Evolutionary conservation across 2,113 vertebrate genomes (phyloP).

Genomic region (Progne subis): DNA sequence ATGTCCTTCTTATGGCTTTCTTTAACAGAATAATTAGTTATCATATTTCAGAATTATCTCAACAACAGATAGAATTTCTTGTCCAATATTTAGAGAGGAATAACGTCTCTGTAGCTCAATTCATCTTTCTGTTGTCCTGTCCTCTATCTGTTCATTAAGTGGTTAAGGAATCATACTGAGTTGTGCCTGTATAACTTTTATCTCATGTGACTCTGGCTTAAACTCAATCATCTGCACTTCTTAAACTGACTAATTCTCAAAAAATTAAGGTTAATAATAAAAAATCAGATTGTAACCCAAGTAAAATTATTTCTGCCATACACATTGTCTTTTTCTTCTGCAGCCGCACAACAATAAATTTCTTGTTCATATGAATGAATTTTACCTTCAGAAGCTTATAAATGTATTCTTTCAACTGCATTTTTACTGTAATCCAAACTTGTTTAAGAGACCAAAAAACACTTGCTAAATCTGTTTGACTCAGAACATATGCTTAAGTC

Average conservation of each 20-base stretch:
- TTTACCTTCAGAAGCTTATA: neutral
- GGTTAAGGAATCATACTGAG: neutral
- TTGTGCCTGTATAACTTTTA: neutral
- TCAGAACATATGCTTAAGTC: neutral
- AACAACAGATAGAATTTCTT: neutral
- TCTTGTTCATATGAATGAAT: neutral
- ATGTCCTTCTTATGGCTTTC: neutral
- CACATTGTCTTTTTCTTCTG: neutral
- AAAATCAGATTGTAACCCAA: neutral
- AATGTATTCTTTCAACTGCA: neutral
- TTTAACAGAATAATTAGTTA: neutral
- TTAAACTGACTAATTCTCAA: neutral
- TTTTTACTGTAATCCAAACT: neutral
- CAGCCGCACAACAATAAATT: neutral
- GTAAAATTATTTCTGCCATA: neutral
- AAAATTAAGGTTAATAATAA: neutral
- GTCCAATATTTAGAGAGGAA: neutral
- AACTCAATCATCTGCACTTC: neutral
- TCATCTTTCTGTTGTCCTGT: neutral
- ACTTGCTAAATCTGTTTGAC: neutral
- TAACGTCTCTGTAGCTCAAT: neutral
- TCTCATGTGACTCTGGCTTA: neutral
- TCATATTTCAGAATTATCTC: neutral
- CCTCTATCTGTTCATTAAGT: neutral
- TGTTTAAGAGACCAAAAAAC: neutral